Evolutionary conservation across 2,797 vertebrate species (phyloP).

Genomic region (Eulemur rubriventer): DNA sequence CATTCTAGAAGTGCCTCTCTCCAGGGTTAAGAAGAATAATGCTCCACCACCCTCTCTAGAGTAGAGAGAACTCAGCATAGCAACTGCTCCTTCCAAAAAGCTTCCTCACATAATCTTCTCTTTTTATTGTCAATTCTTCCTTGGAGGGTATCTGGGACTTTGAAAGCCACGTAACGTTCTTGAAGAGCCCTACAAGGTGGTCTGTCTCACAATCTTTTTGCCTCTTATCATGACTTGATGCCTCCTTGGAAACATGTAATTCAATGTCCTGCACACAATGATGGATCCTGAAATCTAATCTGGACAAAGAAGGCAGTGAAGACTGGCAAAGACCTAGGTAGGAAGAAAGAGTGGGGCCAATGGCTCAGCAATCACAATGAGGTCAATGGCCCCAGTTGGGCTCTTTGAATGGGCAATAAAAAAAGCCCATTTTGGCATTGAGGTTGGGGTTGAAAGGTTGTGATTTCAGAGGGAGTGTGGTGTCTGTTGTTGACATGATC

Average conservation of each 20-base stretch:
- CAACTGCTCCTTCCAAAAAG: neutral
- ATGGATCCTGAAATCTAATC: neutral
- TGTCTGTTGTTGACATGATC: neutral
- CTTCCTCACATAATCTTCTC: neutral
- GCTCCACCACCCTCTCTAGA: too few relatives aligned
- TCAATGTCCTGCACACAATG: neutral
- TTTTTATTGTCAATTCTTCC: neutral
- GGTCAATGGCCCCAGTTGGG: neutral
- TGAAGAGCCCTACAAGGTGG: neutral
- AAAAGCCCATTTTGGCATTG: too few relatives aligned
- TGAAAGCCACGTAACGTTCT: neutral
- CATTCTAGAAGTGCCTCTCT: neutral
- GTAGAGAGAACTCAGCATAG: neutral
- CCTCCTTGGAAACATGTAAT: neutral
- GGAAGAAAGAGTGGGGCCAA: neutral
- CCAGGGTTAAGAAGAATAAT: neutral
- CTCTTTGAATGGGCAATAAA: neutral
- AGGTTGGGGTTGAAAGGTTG: neutral
- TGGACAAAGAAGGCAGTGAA: neutral
- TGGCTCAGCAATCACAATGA: neutral
- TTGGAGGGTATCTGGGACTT: neutral
- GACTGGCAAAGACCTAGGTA: neutral
- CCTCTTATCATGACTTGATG: neutral
- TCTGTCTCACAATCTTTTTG: neutral
- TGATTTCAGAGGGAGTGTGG: neutral